phyloP scores from a whole-genome alignment of 2,888 invertebrate species.

The Zootermopsis nevadensis region DNA sequence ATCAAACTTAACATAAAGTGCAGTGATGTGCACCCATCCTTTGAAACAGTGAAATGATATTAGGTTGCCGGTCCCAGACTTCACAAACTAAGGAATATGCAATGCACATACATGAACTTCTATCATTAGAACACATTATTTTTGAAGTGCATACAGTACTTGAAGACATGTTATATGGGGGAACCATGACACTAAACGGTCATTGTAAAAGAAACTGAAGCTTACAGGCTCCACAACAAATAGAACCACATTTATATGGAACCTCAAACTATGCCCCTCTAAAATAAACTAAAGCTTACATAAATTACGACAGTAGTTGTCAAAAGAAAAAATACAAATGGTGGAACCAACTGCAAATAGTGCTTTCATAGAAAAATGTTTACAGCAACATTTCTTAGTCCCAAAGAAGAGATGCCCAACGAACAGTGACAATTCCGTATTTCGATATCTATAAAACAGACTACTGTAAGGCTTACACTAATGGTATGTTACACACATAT shows the following conservation, averaged over 20 bases:
- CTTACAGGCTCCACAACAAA: slow-evolving; percentile 21
- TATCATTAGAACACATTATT: slow-evolving; percentile 14
- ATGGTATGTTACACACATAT: slow-evolving; percentile 34
- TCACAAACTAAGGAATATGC: slow-evolving; percentile 38
- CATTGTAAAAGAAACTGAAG: not conserved
- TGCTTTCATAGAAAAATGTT: slow-evolving; percentile 16
- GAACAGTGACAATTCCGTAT: slow-evolving; percentile 28
- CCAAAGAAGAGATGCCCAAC: slow-evolving; percentile 42
- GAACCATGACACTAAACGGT: slow-evolving; percentile 25
- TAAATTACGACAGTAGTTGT: not conserved
- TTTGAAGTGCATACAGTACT: not conserved
- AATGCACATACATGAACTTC: slow-evolving; percentile 26
- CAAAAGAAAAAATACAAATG: not conserved
- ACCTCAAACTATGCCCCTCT: not conserved
- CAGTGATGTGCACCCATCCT: slow-evolving; percentile 36
- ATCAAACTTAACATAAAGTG: slow-evolving; percentile 22
- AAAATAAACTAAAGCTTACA: slow-evolving; percentile 14
- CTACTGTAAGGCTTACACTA: slow-evolving; percentile 43
- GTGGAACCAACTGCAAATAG: slow-evolving; percentile 13
- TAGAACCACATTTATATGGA: not conserved
- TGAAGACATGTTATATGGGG: slow-evolving; percentile 15
- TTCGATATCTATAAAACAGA: slow-evolving; percentile 41
- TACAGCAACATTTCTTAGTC: slow-evolving; percentile 38
- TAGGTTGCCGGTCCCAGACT: slow-evolving; percentile 45
- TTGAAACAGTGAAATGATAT: slow-evolving; percentile 45